Percentiles rank a stretch among this genome's conserved stretches.
Conservation (phyloP, 2,888 invertebrate genomes). For the Nudaria mundana region DNA sequence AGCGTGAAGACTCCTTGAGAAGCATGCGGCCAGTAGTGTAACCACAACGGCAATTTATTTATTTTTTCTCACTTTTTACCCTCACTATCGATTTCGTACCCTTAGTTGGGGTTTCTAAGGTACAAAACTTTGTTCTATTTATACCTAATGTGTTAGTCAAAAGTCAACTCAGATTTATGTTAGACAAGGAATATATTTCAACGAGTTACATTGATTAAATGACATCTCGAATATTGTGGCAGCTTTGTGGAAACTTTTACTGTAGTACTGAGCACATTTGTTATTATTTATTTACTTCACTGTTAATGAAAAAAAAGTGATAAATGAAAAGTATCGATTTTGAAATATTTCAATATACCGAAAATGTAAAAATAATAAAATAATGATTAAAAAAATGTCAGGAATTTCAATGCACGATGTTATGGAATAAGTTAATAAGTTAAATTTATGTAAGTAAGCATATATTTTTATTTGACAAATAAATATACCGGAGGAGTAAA, state of each 20-base stretch:
- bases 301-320: neutral
- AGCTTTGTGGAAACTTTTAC: neutral
- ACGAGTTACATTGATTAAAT: neutral
- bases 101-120: neutral
- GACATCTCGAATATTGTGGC: neutral
- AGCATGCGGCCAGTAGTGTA: constrained; percentile 23
- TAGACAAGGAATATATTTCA: neutral
- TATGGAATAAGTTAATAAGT: no score
- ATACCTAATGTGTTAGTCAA: neutral
- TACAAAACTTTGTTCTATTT: neutral
- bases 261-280: neutral
- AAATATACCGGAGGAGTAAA: no score
- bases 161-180: neutral
- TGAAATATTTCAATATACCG: no score
- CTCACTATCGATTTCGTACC: constrained; percentile 33
- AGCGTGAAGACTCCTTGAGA: constrained; percentile 34
- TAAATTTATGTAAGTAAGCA: no score
- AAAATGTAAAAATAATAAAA: no score
- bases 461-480: no score
- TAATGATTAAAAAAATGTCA: no score
- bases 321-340: no score
- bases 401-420: no score
- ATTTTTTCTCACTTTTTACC: constrained; percentile 35
- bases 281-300: neutral
- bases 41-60: constrained; percentile 25